These are phyloP conservation scores for Nibea coibor DNA, from an alignment of 2,113 vertebrate genomes.

Conservation along the genomic window DNA sequence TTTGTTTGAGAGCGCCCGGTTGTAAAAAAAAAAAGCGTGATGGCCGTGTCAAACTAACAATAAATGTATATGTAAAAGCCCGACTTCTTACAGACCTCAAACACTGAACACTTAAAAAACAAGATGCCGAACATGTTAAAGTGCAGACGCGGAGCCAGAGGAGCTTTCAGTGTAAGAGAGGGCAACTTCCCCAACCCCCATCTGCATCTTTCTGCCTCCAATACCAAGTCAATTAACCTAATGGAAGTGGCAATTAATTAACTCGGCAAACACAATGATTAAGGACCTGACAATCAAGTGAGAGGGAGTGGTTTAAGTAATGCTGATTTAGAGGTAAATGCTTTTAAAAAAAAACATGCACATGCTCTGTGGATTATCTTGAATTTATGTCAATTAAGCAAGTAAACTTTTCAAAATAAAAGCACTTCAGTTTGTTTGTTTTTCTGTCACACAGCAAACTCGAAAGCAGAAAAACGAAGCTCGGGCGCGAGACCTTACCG, in stretches of 20 bases:
- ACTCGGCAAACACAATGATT: conserved; percentile 70
- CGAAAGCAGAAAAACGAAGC: not conserved
- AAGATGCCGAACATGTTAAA: not conserved
- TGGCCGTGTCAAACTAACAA: not conserved
- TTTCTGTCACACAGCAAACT: not conserved
- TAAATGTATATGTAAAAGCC: not conserved
- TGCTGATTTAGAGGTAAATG: conserved; percentile 56
- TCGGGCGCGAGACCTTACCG: conserved; percentile 84
- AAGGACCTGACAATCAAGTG: conserved; percentile 71
- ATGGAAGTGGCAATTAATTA: conserved; percentile 80
- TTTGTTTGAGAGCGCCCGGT: not conserved
- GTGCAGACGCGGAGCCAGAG: not conserved
- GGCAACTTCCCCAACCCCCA: conserved; percentile 21
- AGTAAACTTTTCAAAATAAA: conserved; percentile 14
- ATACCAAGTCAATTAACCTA: conserved; percentile 76
- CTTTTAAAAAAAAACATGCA: conserved; percentile 9
- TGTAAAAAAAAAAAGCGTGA: not conserved
- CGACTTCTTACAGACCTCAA: conserved; percentile 23
- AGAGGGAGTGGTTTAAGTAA: conserved; percentile 48
- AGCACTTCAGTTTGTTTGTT: not conserved
- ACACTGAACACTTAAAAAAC: not conserved
- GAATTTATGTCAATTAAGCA: conserved; percentile 1
- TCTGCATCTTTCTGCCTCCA: conserved; percentile 60
- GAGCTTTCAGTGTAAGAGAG: conserved; percentile 14
- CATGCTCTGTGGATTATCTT: not conserved